phyloP scores from a whole-genome alignment of 2,888 invertebrate genomes.

The Ectemnius lituratus region DNA sequence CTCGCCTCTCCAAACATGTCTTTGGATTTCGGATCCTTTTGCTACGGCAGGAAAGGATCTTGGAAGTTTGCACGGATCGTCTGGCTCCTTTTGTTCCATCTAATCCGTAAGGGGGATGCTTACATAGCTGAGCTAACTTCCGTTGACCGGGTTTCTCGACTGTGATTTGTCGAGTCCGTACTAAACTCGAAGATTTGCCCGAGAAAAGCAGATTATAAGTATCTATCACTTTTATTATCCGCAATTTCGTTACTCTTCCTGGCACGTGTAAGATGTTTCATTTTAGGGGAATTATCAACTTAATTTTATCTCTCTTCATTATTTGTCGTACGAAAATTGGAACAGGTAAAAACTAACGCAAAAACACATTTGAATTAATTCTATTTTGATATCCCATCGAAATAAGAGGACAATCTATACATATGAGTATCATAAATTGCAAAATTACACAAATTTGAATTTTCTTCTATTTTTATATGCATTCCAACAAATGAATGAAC shows the following conservation, averaged over 20 bases:
- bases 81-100: conserved; percentile 43
- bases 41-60: conserved; percentile 31
- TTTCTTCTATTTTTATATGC: no score
- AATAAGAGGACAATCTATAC: no score
- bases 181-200: conserved; percentile 18
- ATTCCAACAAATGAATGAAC: no score
- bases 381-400: no score
- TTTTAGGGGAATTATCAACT: not conserved
- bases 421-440: no score
- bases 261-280: not conserved
- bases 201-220: conserved; percentile 33
- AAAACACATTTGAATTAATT: no score
- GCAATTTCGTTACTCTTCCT: conserved; percentile 30
- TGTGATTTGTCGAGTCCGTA: conserved; percentile 44
- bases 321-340: no score
- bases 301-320: no score
- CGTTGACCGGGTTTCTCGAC: conserved; percentile 39
- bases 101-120: conserved; percentile 60
- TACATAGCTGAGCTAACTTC: conserved; percentile 70
- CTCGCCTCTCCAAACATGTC: conserved; percentile 31
- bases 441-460: no score
- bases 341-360: no score
- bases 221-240: conserved; percentile 4
- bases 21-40: conserved; percentile 58
- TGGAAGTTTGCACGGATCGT: conserved; percentile 34